A percentile compares a stretch with the other conserved stretches of the same genome.
Conservation (phyloP, 2,888 invertebrate genomes). For the Cabera pusaria region DNA sequence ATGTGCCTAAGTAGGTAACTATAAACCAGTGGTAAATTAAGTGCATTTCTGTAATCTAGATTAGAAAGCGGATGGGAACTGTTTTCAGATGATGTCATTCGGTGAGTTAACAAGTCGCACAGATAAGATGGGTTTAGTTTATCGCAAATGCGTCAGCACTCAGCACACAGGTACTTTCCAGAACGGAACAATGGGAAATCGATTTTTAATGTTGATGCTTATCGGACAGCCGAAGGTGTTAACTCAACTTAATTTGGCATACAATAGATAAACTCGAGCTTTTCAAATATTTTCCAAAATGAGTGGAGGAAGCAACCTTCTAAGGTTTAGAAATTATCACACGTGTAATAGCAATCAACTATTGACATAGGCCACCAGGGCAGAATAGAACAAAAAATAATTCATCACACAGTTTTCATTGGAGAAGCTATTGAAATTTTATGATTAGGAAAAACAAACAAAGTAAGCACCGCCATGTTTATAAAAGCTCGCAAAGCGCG, state of each 20-base stretch:
- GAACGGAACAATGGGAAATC: constrained; percentile 44
- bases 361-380: no score
- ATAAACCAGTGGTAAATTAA: no score
- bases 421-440: constrained; percentile 68
- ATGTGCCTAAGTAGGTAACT: no score
- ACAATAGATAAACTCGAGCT: no score
- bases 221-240: constrained; percentile 28
- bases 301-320: no score
- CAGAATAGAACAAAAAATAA: constrained; percentile 16
- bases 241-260: constrained; percentile 14
- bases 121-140: constrained; percentile 50
- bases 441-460: constrained; percentile 79
- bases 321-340: no score
- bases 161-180: constrained; percentile 51
- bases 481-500: constrained; percentile 81
- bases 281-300: no score
- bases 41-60: neutral
- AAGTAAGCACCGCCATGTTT: constrained; percentile 78
- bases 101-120: constrained; percentile 49
- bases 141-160: constrained; percentile 54
- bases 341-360: no score
- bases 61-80: constrained; percentile 24
- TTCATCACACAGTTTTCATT: constrained; percentile 53
- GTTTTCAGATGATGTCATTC: constrained; percentile 53
- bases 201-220: constrained; percentile 30